Conservation (phyloP, 2,888 invertebrate genomes). For the Epirrhoe tristata region DNA sequence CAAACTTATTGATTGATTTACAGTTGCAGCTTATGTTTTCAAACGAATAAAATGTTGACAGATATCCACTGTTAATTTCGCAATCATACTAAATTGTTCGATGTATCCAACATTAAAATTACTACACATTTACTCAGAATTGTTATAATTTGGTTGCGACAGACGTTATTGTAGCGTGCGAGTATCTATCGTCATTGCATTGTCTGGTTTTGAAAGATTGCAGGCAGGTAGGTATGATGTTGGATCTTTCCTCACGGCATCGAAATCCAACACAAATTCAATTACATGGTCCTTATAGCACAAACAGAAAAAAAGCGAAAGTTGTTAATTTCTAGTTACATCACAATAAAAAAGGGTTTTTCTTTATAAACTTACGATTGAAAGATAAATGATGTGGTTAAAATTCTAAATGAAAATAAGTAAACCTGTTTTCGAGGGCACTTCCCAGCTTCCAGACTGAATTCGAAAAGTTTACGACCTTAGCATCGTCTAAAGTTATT, state of each 20-base stretch:
- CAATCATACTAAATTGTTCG: constrained; percentile 13
- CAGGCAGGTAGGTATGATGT: background rate
- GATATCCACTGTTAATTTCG: background rate
- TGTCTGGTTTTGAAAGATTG: constrained; percentile 12
- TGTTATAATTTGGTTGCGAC: constrained; percentile 18
- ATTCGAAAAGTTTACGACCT: constrained; percentile 15
- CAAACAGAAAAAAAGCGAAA: no score
- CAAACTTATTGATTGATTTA: no score
- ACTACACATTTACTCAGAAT: background rate
- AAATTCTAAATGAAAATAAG: background rate
- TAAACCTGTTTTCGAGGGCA: background rate
- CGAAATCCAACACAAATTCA: background rate
- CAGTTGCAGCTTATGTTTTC: no score
- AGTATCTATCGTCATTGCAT: constrained; percentile 3
- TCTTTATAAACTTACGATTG: no score
- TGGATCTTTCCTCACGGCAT: background rate
- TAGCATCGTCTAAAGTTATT: constrained; percentile 16
- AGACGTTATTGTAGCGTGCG: constrained; percentile 9
- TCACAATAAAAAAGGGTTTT: no score
- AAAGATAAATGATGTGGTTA: background rate
- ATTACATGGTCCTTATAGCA: no score
- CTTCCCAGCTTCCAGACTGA: background rate
- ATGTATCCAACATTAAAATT: background rate
- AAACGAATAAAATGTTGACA: no score
- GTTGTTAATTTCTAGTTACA: no score